Conservation (phyloP, 2,113 vertebrate species). For the Apodemus sylvaticus region DNA sequence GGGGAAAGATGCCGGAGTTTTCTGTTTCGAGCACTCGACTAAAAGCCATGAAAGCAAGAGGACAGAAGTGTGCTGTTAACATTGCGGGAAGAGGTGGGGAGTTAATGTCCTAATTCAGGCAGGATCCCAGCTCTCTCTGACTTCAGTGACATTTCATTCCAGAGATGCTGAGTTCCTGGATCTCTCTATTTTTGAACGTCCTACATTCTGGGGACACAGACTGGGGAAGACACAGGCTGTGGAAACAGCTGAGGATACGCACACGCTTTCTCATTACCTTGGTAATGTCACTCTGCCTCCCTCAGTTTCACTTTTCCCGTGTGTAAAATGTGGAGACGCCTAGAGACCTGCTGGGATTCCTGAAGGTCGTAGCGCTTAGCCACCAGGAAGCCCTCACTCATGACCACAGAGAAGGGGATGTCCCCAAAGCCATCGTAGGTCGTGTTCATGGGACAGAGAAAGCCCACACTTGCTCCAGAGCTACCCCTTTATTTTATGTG, state of each 20-base stretch:
- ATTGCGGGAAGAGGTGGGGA: neutral
- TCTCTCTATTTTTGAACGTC: constrained; percentile 62
- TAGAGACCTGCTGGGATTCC: neutral
- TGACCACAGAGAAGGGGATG: neutral
- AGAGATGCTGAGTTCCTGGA: constrained; percentile 16
- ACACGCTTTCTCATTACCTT: neutral
- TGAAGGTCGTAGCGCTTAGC: neutral
- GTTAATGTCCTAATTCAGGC: constrained; percentile 38
- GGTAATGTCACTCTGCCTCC: neutral
- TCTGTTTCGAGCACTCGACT: neutral
- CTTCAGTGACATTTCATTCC: constrained; percentile 27
- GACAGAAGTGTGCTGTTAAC: neutral
- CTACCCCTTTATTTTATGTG: neutral
- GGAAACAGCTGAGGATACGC: neutral
- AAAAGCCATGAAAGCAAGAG: constrained; percentile 22
- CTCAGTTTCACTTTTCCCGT: neutral
- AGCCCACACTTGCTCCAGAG: neutral
- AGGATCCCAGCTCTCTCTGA: constrained; percentile 34
- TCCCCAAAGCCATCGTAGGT: neutral
- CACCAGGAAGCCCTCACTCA: neutral
- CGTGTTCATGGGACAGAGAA: neutral
- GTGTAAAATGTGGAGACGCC: neutral
- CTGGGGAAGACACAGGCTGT: neutral
- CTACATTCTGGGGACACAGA: constrained; percentile 39
- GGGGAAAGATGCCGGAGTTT: constrained; percentile 13